A percentile compares a stretch with the other conserved stretches of the same genome.
These are phyloP conservation scores for Lacanobia oleracea DNA, from an alignment of 2,888 invertebrate genomes.

Conservation along the genomic window DNA sequence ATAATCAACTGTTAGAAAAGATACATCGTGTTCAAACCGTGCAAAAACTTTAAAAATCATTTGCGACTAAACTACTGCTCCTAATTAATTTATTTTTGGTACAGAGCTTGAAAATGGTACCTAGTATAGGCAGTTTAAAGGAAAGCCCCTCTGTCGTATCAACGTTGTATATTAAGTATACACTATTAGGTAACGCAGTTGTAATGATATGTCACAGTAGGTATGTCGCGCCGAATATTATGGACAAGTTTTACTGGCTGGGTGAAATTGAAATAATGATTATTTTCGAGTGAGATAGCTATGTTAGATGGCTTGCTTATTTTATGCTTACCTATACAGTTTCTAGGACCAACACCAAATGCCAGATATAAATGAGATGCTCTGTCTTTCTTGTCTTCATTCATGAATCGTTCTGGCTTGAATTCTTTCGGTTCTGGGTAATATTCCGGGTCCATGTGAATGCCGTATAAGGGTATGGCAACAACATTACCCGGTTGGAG, in stretches of 20 bases:
- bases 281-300: not conserved
- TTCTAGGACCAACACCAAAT: slow-evolving; percentile 89
- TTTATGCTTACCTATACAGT: slow-evolving; percentile 85
- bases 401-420: slow-evolving; percentile 89
- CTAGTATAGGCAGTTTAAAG: too few species aligned
- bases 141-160: too few species aligned
- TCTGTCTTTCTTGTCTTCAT: slow-evolving; percentile 87
- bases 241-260: not conserved
- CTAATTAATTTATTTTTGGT: too few species aligned
- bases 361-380: slow-evolving; percentile 88
- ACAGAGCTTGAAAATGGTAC: too few species aligned
- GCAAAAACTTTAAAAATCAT: too few species aligned
- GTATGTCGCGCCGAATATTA: not conserved
- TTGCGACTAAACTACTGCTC: too few species aligned
- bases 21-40: too few species aligned
- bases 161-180: too few species aligned
- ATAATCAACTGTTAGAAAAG: too few species aligned
- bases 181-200: not conserved
- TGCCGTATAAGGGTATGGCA: slow-evolving; percentile 84
- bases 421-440: slow-evolving; percentile 90
- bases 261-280: not conserved
- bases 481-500: slow-evolving; percentile 86
- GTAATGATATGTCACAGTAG: not conserved
- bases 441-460: slow-evolving; percentile 90
- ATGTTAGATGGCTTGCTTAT: not conserved